Base-by-base conservation (phyloP, 2,888 invertebrate genomes). In the Scaptomyza parva region DNA sequence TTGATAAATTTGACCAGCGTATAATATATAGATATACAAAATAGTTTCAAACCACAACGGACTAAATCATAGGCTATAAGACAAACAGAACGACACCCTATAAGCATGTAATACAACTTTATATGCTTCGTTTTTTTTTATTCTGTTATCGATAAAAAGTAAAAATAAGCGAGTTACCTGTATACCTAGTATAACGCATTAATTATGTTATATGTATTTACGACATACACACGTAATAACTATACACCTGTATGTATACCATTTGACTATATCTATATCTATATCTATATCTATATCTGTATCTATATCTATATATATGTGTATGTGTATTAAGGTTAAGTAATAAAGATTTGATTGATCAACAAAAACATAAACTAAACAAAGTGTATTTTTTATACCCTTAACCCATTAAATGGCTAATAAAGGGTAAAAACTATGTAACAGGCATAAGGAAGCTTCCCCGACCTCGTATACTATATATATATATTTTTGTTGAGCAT, bases 261-360 rank as follows among this genome's bases (percentile, higher is more conserved):
- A 39, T 33, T 20, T 9, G 35, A 40, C 39, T 37, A 35, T 26
- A n/a, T 55, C 50, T 70, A 52, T 52, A 33, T 33, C 7, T 14
- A 2, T 35, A 7, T 51, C 17, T 48, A 51, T n/a, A n/a, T n/a
- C n/a, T n/a, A n/a, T n/a, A n/a, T n/a, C n/a, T n/a, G n/a, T n/a
- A n/a, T n/a, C n/a, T n/a, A n/a, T n/a, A n/a, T n/a, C n/a, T n/a
- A n/a, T 55, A 53, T 70, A 52, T 52, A 33, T 33, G 14, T 14
- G 7, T 35, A 7, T 51, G 20, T 48, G 47, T n/a, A n/a, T n/a
- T 47, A 58, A 60, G 45, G 57, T 59, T 76, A 50, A 55, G 58
- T 57, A 78, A 78, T 78, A 78, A 78, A 78, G 47, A 66, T 58
- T 37, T 35, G 12, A 74, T 58, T 63, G 60, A 78, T 53, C 53